These are phyloP conservation scores for Rhadina sibilatrix DNA, from an alignment of 2,113 vertebrate species.

Conservation along the genomic window DNA sequence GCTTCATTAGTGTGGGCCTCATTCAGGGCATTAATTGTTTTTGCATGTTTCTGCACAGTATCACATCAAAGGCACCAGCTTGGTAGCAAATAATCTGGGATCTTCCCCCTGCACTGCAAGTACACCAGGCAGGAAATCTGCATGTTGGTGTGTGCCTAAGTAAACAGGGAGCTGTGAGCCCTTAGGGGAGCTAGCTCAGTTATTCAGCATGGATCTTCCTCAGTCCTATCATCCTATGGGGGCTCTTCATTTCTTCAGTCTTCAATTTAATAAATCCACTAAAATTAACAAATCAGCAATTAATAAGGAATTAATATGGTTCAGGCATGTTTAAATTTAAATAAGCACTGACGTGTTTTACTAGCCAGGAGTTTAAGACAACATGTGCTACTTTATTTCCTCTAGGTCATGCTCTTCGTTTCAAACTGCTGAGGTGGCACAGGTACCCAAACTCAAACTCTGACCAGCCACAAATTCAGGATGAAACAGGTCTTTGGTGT, in stretches of 20 bases:
- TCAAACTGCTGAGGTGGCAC: not conserved
- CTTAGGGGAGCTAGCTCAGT: not conserved
- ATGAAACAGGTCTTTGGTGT: not conserved
- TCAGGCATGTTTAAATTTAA: conserved; percentile 5
- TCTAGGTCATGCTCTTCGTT: not conserved
- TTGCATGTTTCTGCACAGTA: not conserved
- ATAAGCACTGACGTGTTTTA: not conserved
- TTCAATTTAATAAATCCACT: conserved; percentile 35
- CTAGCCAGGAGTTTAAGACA: not conserved
- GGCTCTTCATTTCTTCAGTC: not conserved
- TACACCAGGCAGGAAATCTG: not conserved
- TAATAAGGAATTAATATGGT: not conserved
- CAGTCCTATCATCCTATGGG: not conserved
- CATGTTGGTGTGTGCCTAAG: not conserved
- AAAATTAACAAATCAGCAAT: conserved; percentile 22
- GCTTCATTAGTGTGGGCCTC: not conserved
- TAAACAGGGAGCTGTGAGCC: not conserved
- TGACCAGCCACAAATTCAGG: not conserved
- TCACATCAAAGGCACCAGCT: not conserved
- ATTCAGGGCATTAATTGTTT: not conserved
- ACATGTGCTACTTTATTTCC: not conserved
- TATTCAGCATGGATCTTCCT: not conserved
- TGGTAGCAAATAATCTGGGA: not conserved
- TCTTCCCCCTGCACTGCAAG: not conserved
- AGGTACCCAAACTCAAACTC: not conserved